Base-by-base conservation (phyloP, 2,888 invertebrate genomes). In the Dioctria rufipes region DNA sequence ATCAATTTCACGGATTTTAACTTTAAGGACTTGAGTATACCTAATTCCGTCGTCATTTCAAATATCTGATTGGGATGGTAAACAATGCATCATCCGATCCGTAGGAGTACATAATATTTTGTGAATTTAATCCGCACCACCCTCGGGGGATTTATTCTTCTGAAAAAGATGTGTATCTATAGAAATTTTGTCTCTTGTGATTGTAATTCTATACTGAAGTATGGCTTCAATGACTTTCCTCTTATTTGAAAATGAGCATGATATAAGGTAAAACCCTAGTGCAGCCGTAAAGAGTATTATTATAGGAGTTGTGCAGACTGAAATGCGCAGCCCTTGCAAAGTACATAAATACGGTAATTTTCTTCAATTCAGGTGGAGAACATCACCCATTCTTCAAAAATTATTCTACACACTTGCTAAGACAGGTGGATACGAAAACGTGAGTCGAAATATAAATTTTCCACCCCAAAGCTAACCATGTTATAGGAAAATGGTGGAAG, bases 311-410 rank as follows among this genome's bases (percentile, higher is more conserved):
- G 5, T 66, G 6, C 37, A 39, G 46, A 46, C 43, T n/a, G 46
- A 61, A 63, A 42, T 77, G 66, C 77, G 63, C 63, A 77, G n/a
- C 77, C 77, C 46, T 60, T 61, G 61, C 77, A 77, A 40, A 63
- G 73, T 63, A 77, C 46, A 77, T 77, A 77, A 77, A 63, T 77
- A 51, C 77, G 77, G 63, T 77, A 77, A 77, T 77, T 77, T 58
- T 77, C 77, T 51, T 13, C 11, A 11, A 54, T 8, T 49, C 37
- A 63, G n/a, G 43, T 67, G 13, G 4, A 25, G n/a, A 39, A 40
- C 51, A 61, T 25, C 58, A 43, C 77, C 77, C 77, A 77, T 63
- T 25, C 8, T 37, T 63, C 63, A 77, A 25, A 25, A 13, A 25
- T 25, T 63, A 42, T 63, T 49, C 37, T 42, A 63, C 63, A 61